Evolutionary conservation across 2,113 vertebrate species (phyloP).

Genomic region (Panurus biarmicus): DNA sequence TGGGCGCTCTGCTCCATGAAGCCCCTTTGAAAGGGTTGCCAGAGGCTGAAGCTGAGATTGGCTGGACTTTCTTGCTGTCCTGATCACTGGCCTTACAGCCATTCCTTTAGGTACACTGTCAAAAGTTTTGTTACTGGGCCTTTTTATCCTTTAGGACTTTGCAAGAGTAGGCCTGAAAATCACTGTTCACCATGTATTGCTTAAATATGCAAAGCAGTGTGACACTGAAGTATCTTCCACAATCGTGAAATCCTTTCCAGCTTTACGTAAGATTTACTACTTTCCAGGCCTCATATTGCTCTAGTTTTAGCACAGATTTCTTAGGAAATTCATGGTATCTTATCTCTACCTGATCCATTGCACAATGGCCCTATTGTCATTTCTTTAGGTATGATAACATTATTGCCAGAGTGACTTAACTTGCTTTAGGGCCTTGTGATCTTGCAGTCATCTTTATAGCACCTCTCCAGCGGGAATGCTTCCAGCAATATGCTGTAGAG

Average conservation of each 20-base stretch:
- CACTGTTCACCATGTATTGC: not conserved
- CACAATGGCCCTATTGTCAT: not conserved
- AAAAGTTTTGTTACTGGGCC: not conserved
- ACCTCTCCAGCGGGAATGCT: not conserved
- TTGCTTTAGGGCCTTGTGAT: conserved; percentile 2
- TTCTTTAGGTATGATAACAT: not conserved
- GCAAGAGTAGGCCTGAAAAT: not conserved
- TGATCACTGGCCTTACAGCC: not conserved
- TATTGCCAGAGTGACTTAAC: not conserved
- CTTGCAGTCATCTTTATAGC: not conserved
- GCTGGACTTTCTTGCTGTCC: not conserved
- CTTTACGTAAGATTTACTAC: not conserved
- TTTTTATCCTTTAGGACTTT: not conserved
- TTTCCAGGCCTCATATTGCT: not conserved
- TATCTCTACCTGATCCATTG: not conserved
- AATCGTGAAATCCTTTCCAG: not conserved
- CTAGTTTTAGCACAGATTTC: not conserved
- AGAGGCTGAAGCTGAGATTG: conserved; percentile 18
- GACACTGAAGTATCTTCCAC: not conserved
- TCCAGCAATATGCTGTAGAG: not conserved
- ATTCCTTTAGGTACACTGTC: not conserved
- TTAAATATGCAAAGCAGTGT: not conserved
- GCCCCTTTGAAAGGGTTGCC: conserved; percentile 32
- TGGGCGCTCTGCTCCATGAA: not conserved
- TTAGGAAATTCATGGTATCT: not conserved